A percentile compares a stretch with the other conserved stretches of the same genome.
phyloP scores from a whole-genome alignment of 2,113 vertebrate genomes.

The Ochotona princeps region DNA sequence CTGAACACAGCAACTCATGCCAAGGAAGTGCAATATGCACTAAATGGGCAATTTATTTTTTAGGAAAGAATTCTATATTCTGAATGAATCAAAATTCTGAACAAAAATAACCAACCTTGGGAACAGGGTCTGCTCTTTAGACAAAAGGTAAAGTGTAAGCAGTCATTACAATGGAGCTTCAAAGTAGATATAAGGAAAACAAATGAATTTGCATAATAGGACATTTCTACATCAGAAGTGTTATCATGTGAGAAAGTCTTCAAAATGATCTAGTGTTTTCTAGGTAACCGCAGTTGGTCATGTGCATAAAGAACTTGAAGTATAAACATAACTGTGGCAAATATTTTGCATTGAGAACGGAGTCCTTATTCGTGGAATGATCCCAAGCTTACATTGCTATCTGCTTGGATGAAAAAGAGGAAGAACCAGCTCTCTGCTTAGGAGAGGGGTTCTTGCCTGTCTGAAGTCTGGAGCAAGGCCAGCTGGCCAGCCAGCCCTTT shows the following conservation, averaged over 20 bases:
- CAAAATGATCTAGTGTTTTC: neutral
- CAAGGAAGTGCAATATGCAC: slow-evolving; percentile 43
- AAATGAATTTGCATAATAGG: neutral
- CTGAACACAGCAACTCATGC: slow-evolving; percentile 17
- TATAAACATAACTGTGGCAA: neutral
- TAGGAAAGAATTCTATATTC: neutral
- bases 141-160: neutral
- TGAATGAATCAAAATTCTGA: slow-evolving; percentile 11
- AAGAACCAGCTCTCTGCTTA: neutral
- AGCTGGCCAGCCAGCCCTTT: neutral
- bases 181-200: neutral
- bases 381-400: neutral
- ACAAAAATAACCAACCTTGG: neutral
- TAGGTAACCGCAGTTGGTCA: neutral
- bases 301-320: neutral
- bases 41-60: slow-evolving; percentile 50
- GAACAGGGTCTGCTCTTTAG: neutral
- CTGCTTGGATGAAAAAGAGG: neutral
- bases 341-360: neutral
- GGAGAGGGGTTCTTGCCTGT: neutral
- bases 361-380: neutral
- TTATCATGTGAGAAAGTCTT: neutral
- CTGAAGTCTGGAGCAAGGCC: neutral
- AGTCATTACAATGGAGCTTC: neutral
- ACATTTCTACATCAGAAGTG: neutral